phyloP scores from a whole-genome alignment of 2,888 invertebrate genomes.

The Colletes collaris region DNA sequence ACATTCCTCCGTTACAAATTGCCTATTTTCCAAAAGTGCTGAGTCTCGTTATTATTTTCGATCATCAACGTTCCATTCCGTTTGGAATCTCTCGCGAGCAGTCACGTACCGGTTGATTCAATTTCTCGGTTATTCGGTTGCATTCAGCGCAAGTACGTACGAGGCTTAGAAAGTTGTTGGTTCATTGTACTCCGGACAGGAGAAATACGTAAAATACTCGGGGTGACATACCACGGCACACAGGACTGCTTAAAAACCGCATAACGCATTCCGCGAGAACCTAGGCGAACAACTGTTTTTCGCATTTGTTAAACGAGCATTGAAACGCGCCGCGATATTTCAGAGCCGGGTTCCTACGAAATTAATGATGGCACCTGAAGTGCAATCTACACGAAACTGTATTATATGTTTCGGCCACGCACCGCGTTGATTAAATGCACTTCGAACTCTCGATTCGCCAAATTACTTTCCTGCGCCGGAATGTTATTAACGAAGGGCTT shows the following conservation, averaged over 20 bases:
- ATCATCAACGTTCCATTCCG: too few relatives aligned
- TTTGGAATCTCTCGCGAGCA: too few relatives aligned
- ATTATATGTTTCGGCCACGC: background rate
- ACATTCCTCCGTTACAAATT: too few relatives aligned
- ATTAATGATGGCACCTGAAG: too few relatives aligned
- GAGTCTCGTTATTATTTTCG: too few relatives aligned
- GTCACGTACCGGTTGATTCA: background rate
- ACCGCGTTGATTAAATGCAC: constrained; percentile 6
- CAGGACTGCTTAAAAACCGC: too few relatives aligned
- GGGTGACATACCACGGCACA: constrained; percentile 19
- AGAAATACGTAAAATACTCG: constrained; percentile 34
- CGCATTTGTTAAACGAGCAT: constrained; percentile 29
- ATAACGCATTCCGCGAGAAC: constrained; percentile 2
- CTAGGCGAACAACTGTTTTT: constrained; percentile 11
- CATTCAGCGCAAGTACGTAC: background rate
- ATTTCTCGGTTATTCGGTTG: constrained; percentile 8
- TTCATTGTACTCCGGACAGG: constrained; percentile 44
- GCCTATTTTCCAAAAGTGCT: too few relatives aligned
- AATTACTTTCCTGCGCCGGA: constrained; percentile 19
- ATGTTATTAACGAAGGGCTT: constrained; percentile 35
- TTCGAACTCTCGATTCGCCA: constrained; percentile 6
- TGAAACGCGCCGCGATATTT: constrained; percentile 19
- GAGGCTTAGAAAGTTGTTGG: constrained; percentile 46
- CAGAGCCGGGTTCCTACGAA: constrained; percentile 1
- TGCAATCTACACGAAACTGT: too few relatives aligned